Evolutionary conservation across 2,888 invertebrate species (phyloP).

Genomic region (Drosophila flavopinicola): DNA sequence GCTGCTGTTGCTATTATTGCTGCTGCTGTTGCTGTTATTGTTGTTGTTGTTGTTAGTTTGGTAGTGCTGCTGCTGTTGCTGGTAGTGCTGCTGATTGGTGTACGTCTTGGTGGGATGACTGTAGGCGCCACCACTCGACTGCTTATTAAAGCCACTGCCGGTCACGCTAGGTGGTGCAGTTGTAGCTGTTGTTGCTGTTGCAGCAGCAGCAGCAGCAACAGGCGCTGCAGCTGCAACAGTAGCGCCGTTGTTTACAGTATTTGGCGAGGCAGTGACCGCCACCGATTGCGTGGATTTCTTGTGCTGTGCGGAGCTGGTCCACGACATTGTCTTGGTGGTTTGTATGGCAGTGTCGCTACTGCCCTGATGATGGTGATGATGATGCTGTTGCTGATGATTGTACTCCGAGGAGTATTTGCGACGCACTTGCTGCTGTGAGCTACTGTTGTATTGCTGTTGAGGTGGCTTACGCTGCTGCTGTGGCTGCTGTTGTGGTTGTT

Average conservation of each 20-base stretch:
- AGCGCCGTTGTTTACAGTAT: constrained; percentile 72
- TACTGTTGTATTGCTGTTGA: constrained; percentile 64
- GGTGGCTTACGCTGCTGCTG: constrained; percentile 56
- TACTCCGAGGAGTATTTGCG: constrained; percentile 75
- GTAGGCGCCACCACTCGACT: constrained; percentile 38
- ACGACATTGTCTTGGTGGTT: constrained; percentile 83
- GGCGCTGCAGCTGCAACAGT: constrained; percentile 23
- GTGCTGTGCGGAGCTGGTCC: constrained; percentile 85
- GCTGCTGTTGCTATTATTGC: constrained; percentile 16
- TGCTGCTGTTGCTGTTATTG: constrained; percentile 11
- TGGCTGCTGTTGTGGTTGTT: constrained; percentile 41
- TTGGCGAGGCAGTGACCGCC: constrained; percentile 83
- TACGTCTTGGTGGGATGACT: constrained; percentile 76
- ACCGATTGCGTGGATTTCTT: constrained; percentile 84
- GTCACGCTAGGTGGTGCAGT: constrained; percentile 16
- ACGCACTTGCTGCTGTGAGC: constrained; percentile 67
- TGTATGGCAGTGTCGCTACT: constrained; percentile 70
- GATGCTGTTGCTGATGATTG: constrained; percentile 56
- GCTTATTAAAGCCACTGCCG: constrained; percentile 31
- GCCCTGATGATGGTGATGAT: constrained; percentile 55
- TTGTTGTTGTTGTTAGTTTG: constrained; percentile 52
- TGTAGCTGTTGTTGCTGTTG: constrained; percentile 7
- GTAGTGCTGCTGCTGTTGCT: constrained; percentile 74
- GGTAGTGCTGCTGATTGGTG: constrained; percentile 81
- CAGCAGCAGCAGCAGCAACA: constrained; percentile 6